Percentiles rank a stretch among this genome's conserved stretches.
phyloP scores from a whole-genome alignment of 2,888 invertebrate genomes.

The Rutpela maculata region DNA sequence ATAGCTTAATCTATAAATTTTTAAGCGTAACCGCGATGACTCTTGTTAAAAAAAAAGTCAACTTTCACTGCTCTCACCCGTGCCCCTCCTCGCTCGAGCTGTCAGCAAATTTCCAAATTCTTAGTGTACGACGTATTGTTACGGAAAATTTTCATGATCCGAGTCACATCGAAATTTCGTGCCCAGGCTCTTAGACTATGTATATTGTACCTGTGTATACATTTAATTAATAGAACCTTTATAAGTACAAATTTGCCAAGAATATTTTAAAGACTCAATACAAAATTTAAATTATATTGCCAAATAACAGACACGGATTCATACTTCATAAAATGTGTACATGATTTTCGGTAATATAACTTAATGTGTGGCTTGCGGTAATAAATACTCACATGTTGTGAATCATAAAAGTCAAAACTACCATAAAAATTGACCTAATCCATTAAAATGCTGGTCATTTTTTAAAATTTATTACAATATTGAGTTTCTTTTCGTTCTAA shows the following conservation, averaged over 20 bases:
- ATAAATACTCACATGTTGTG: constrained; percentile 27
- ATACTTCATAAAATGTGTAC: constrained; percentile 13
- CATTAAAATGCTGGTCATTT: constrained; percentile 13
- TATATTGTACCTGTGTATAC: too few relatives aligned
- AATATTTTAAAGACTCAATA: not conserved
- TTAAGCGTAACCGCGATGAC: too few relatives aligned
- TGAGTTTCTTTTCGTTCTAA: not conserved
- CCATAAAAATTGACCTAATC: constrained; percentile 9
- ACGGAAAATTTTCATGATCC: too few relatives aligned
- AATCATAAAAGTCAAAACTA: constrained; percentile 19
- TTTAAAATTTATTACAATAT: not conserved
- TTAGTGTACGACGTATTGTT: too few relatives aligned
- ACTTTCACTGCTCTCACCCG: too few relatives aligned
- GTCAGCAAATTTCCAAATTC: too few relatives aligned
- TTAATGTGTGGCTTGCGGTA: constrained; percentile 24
- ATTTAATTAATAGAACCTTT: too few relatives aligned
- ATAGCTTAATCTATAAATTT: too few relatives aligned
- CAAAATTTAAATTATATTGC: not conserved
- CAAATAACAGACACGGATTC: not conserved
- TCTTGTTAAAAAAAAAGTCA: too few relatives aligned
- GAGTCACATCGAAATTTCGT: too few relatives aligned
- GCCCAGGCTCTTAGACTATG: too few relatives aligned
- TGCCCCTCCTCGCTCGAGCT: too few relatives aligned
- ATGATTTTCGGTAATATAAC: constrained; percentile 26
- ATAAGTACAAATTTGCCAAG: not conserved